phyloP scores from a whole-genome alignment of 2,888 invertebrate species.

The Standfussiana lucernea region DNA sequence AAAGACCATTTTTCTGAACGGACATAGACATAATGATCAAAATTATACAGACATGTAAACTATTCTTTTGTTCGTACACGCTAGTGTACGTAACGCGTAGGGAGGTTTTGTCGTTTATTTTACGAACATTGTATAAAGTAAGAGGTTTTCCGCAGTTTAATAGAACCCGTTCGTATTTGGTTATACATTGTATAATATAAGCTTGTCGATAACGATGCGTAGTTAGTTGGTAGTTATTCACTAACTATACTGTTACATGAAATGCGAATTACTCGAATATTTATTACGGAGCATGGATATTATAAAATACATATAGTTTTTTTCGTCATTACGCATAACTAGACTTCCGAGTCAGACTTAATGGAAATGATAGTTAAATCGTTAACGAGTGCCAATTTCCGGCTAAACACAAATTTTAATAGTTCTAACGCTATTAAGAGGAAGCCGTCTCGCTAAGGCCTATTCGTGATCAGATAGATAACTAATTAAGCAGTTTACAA shows the following conservation, averaged over 20 bases:
- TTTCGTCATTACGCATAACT: background rate
- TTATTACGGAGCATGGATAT: constrained; percentile 35
- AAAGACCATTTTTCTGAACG: constrained; percentile 38
- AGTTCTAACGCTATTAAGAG: constrained; percentile 18
- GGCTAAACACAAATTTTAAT: constrained; percentile 26
- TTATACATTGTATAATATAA: constrained; percentile 51
- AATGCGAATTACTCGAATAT: constrained; percentile 32
- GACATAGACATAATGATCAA: constrained; percentile 21
- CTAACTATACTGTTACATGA: constrained; percentile 35
- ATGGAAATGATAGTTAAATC: constrained; percentile 8
- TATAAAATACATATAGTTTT: constrained; percentile 3
- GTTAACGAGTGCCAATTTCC: constrained; percentile 33
- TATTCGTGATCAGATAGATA: constrained; percentile 39
- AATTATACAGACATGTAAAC: constrained; percentile 50
- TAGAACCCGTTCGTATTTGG: constrained; percentile 8
- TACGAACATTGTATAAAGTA: constrained; percentile 53
- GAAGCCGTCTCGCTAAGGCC: constrained; percentile 43
- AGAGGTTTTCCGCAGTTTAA: constrained; percentile 59
- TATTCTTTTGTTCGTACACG: constrained; percentile 52
- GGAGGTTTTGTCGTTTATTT: constrained; percentile 55
- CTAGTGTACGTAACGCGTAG: constrained; percentile 44
- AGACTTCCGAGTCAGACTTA: constrained; percentile 18
- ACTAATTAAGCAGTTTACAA: constrained; percentile 31
- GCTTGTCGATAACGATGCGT: constrained; percentile 48
- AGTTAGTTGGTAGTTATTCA: constrained; percentile 41